These are phyloP conservation scores for Tonatia bakeri DNA, from an alignment of 2,113 vertebrate genomes.

Conservation along the genomic window DNA sequence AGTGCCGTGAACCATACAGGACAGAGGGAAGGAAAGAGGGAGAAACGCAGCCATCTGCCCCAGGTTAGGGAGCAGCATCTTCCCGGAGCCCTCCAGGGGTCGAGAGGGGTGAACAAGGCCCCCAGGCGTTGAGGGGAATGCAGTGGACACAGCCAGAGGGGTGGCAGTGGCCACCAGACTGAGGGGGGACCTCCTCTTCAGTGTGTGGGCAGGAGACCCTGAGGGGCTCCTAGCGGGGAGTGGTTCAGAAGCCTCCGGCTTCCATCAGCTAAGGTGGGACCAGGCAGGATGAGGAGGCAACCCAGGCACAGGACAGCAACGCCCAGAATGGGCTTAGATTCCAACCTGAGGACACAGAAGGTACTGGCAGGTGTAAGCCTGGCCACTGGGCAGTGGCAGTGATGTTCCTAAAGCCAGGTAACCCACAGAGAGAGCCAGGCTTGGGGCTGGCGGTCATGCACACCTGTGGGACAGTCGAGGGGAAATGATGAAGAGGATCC, in stretches of 20 bases:
- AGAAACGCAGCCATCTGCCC: background rate
- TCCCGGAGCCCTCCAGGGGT: background rate
- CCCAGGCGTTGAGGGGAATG: no score
- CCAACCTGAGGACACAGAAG: background rate
- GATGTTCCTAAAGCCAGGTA: no score
- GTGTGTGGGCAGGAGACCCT: background rate
- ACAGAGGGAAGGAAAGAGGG: background rate
- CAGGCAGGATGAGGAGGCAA: background rate
- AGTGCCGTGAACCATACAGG: fast-evolving
- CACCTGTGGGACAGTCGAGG: background rate
- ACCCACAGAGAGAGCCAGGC: background rate
- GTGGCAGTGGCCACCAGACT: fast-evolving
- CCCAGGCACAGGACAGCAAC: background rate
- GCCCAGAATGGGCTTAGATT: background rate
- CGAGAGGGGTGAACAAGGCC: background rate
- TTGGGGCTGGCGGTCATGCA: background rate
- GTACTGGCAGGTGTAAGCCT: background rate
- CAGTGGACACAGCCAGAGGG: fast-evolving
- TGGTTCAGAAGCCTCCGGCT: background rate
- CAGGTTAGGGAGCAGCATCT: background rate
- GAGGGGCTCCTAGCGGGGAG: background rate
- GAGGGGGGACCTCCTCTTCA: background rate
- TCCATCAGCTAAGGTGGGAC: background rate
- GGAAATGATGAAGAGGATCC: background rate
- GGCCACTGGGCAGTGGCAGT: background rate